Evolutionary conservation across 2,113 vertebrate species (phyloP).

Genomic region (Columba janthina): DNA sequence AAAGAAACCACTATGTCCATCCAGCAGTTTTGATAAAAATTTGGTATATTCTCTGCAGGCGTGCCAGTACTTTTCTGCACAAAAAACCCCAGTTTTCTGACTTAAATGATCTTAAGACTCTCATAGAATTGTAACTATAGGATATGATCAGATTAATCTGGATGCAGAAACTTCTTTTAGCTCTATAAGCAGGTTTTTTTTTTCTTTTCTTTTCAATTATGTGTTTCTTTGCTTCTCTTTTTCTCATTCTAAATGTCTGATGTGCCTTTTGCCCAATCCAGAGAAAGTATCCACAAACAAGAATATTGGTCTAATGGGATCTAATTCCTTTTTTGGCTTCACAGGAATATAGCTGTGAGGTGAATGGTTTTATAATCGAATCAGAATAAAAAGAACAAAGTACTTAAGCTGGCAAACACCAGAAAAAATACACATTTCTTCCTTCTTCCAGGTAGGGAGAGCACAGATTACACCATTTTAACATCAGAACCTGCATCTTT

Average conservation of each 20-base stretch:
- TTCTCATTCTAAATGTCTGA: background rate
- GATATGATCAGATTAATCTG: background rate
- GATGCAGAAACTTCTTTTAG: background rate
- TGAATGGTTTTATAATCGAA: background rate
- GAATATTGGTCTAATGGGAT: background rate
- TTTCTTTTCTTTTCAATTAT: background rate
- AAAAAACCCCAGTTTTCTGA: background rate
- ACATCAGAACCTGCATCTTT: background rate
- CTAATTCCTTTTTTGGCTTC: background rate
- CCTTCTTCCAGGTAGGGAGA: background rate
- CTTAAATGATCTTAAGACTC: background rate
- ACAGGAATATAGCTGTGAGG: background rate
- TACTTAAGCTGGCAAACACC: background rate
- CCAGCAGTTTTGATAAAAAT: background rate
- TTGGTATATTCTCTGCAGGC: background rate
- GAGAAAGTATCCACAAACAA: background rate
- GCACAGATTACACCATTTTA: background rate
- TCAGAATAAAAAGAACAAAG: background rate
- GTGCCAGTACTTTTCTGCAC: background rate
- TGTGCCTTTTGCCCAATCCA: background rate
- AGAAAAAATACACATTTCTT: background rate
- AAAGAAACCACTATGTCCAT: background rate
- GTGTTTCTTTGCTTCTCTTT: background rate
- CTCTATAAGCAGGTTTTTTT: background rate
- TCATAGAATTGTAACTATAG: background rate